Base-by-base conservation (phyloP, 2,113 vertebrate species). In the Dissostichus mawsoni region DNA sequence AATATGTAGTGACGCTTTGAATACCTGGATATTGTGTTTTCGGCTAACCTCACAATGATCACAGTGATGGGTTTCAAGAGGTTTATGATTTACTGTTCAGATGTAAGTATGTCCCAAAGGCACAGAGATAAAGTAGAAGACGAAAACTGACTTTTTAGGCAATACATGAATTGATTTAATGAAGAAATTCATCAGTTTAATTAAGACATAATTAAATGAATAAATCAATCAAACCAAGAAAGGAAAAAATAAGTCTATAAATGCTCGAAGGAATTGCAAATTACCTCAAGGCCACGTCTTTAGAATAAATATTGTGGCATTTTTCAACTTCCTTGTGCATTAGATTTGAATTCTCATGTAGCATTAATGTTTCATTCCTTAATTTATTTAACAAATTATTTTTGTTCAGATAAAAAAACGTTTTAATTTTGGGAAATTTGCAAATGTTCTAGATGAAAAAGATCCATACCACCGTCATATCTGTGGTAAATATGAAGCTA, bases 1-100 rank as follows among this genome's bases (percentile, higher is more conserved):
- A 50, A 68, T 64, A 80, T 12, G 4, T 13, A 45, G 74, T 17
- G 78, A 57, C 17, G 8, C 62, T 85, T 76, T 58, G n/a, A 81
- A 76, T 47, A 72, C 11, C 5, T 55, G 41, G 11, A 72, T 76
- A 17, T 69, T 80, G 72, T 79, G 62, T 84, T 71, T 51, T 75
- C 67, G 36, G 66, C 47, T 79, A 51, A 57, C 63, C 68, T 81
- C 61, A 66, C 55, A 68, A 20, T 62, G 33, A 67, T 66, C 47
- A 17, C 52, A 68, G 69, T 52, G 51, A 72, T 4, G 6, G 44
- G 47, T 59, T 76, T 89, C 25, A 67, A 64, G 68, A 69, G 52
- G 14, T 57, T 80, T 57, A 58, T 48, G 33, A 66, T 17, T 69
- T 72, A 44, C 3, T 45, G 33, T 69, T 55, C 11, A 9, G 45